Evolutionary conservation across 53 echinoderm and acorn worm species (phyloP).

Genomic region (Stichopus horrens): DNA sequence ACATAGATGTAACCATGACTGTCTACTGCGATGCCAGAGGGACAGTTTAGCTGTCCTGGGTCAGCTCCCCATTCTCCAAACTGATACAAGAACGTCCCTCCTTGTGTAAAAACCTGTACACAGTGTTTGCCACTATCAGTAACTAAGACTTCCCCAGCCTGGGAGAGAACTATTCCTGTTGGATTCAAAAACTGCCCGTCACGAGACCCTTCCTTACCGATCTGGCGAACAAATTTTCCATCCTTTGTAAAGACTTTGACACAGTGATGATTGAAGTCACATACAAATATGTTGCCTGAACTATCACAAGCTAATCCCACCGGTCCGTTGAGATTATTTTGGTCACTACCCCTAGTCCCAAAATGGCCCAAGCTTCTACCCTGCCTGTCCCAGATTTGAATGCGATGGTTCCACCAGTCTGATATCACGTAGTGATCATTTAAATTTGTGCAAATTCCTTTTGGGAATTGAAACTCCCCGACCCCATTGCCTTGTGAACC

Average conservation of each 20-base stretch:
- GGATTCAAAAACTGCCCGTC: slow-evolving; percentile 87
- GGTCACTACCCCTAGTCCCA: slow-evolving; percentile 67
- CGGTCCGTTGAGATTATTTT: slow-evolving; percentile 68
- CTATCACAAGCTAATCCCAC: slow-evolving; percentile 76
- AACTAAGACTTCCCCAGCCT: slow-evolving; percentile 81
- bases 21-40: slow-evolving; percentile 82
- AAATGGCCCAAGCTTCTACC: slow-evolving; percentile 77
- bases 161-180: slow-evolving; percentile 65
- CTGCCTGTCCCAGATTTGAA: slow-evolving; percentile 84
- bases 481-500: slow-evolving; percentile 74
- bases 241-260: slow-evolving; percentile 78
- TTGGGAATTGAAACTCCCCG: slow-evolving; percentile 88
- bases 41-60: slow-evolving; percentile 93
- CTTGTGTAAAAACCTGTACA: slow-evolving; percentile 83
- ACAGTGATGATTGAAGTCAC: slow-evolving; percentile 86
- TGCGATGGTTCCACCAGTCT: slow-evolving; percentile 84
- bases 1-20: slow-evolving; percentile 83
- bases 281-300: slow-evolving; percentile 80
- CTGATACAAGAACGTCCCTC: slow-evolving; percentile 87
- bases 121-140: slow-evolving; percentile 89
- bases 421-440: slow-evolving; percentile 72
- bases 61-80: slow-evolving; percentile 93
- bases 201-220: slow-evolving; percentile 75
- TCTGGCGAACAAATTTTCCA: slow-evolving; percentile 68
- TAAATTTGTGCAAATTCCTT: slow-evolving; percentile 70